These are phyloP conservation scores for Laticauda colubrina DNA, from an alignment of 2,113 vertebrate species.

Conservation along the genomic window DNA sequence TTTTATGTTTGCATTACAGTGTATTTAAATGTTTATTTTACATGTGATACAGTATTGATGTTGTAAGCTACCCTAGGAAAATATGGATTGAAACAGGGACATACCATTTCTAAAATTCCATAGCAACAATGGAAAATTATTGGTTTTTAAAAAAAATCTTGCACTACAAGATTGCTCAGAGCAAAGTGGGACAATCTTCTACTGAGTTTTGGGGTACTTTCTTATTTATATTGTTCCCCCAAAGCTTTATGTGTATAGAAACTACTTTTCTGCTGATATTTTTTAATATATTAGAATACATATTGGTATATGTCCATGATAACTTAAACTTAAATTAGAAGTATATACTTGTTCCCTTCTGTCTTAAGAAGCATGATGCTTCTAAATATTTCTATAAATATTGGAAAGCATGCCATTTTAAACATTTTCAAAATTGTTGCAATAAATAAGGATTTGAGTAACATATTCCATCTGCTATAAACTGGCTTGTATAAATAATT, in stretches of 20 bases:
- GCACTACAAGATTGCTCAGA: background rate
- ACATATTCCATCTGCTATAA: background rate
- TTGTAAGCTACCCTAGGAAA: background rate
- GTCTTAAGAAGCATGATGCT: background rate
- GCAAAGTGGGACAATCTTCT: background rate
- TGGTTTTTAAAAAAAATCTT: background rate
- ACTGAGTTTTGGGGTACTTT: background rate
- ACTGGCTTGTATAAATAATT: background rate
- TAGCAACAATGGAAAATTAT: background rate
- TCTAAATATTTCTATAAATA: background rate
- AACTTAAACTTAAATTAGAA: background rate
- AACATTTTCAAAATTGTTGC: background rate
- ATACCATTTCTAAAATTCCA: background rate
- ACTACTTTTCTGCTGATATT: background rate
- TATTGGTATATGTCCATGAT: background rate
- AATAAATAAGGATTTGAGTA: background rate
- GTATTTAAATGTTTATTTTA: background rate
- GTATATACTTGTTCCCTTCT: background rate
- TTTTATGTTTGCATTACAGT: background rate
- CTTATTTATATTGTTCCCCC: background rate
- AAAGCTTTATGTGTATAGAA: background rate
- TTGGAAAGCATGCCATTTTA: background rate
- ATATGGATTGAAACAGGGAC: background rate
- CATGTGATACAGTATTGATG: background rate
- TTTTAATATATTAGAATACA: background rate